Base-by-base conservation (phyloP, 1,140 invertebrate species). In the Matsumurasca onukii region DNA sequence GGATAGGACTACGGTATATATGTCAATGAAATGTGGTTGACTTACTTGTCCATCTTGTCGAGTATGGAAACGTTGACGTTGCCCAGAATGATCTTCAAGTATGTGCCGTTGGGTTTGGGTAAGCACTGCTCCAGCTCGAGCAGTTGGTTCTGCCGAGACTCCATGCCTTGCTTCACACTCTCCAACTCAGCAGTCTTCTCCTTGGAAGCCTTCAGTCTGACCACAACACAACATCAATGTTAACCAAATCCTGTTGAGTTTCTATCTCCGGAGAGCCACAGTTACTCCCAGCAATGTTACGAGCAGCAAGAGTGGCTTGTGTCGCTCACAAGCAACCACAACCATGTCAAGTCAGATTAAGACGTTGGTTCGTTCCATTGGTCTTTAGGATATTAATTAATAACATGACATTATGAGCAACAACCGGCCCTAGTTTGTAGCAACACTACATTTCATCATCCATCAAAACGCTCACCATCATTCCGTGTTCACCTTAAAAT, bases 31-130 rank as follows among this genome's bases (percentile, higher is more conserved):
- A n/a, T n/a, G n/a, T n/a, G n/a, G n/a, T n/a, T 51, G 61, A 85
- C 89, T 85, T 85, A 95, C 93, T 97, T 97, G 78, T 97, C 94
- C 77, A 90, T 93, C 85, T 95, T 97, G 81, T 97, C 97, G 45
- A 98, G 82, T 78, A 98, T 94, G 25, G 95, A 98, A n/a, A 98
- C 94, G 82, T 98, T 98, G 24, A 98, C 94, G 81, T 93, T 93
- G 63, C 96, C 97, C 67, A 98, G 82, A 77, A 98, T 98, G 76
- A 98, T 95, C 78, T 89, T 89, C 70, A 98, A 84, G 79, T 98
- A 98, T 45, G 91, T 80, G 72, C 95, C 92, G 80, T 93, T 95
- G 76, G 88, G 85, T 78, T 92, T 93, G 24, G 92, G 93, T 74
- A 96, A 83, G 48, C 87, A 90, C 77, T 94, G 90, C 78, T 94